These are phyloP conservation scores for Zalophus californianus DNA, from an alignment of 2,797 vertebrate genomes.

Conservation along the genomic window DNA sequence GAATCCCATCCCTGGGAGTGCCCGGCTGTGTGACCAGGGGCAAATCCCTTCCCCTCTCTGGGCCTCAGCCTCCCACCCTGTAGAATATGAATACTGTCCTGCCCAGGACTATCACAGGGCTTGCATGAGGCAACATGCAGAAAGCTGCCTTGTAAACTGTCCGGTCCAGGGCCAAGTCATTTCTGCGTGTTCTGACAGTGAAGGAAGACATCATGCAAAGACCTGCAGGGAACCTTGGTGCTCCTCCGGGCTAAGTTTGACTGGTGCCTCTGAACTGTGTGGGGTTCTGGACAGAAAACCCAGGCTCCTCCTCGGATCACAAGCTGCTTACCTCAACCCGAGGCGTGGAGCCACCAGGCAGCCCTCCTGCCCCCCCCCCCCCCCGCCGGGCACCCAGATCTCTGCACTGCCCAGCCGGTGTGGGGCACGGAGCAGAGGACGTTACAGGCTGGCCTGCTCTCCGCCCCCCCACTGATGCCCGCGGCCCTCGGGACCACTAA, in stretches of 20 bases:
- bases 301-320: neutral
- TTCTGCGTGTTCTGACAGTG: neutral
- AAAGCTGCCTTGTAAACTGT: conserved; percentile 49
- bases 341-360: neutral
- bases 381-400: neutral
- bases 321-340: neutral
- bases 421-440: neutral
- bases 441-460: neutral
- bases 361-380: no score
- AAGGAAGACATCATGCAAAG: neutral
- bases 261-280: neutral
- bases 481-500: conserved; percentile 38
- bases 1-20: no score
- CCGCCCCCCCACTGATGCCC: conserved; percentile 42
- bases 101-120: neutral
- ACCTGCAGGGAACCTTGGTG: neutral
- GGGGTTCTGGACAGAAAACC: neutral
- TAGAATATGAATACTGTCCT: neutral
- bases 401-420: accelerated
- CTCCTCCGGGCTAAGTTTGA: neutral
- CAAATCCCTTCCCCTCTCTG: neutral
- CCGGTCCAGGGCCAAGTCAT: neutral
- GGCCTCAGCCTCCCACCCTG: neutral
- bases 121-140: neutral
- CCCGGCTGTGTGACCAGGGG: neutral